Conservation (phyloP, 1,140 invertebrate genomes). For the Pseudomyrmex gracilis region DNA sequence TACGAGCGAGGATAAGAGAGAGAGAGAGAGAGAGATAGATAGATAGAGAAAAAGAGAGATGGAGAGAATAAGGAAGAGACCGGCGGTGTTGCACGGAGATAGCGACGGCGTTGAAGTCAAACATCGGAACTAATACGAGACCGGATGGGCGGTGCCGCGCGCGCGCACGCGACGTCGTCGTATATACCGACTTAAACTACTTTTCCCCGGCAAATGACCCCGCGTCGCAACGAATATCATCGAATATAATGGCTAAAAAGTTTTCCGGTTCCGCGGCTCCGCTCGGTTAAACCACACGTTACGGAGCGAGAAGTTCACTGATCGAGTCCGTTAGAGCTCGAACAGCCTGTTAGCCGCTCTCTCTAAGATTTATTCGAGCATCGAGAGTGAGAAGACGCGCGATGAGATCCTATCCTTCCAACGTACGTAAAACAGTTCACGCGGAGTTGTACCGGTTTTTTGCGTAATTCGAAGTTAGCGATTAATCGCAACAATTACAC, state of each 20-base stretch:
- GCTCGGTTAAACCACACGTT: conserved; percentile 50
- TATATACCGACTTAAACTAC: conserved; percentile 48
- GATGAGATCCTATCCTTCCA: conserved; percentile 30
- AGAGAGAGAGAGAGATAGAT: too few relatives aligned
- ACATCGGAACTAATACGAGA: conserved; percentile 50
- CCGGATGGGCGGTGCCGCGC: neutral
- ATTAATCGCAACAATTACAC: conserved; percentile 14
- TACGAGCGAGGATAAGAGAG: neutral
- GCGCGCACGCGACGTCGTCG: conserved; percentile 27
- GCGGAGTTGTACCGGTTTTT: neutral
- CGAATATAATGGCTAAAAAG: conserved; percentile 31
- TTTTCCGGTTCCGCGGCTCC: conserved; percentile 10
- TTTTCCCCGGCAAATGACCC: conserved; percentile 9
- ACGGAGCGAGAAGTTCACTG: conserved; percentile 29
- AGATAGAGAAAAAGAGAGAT: neutral
- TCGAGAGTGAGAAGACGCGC: conserved; percentile 31
- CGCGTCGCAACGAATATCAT: conserved; percentile 35
- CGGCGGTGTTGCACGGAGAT: neutral
- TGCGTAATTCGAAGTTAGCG: neutral
- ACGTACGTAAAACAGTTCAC: neutral
- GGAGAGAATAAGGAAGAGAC: neutral
- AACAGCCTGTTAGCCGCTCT: conserved; percentile 10
- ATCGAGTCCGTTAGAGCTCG: conserved; percentile 43
- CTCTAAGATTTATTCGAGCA: conserved; percentile 47
- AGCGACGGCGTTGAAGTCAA: conserved; percentile 40